Conservation (phyloP, 2,113 vertebrate species). For the Nothoprocta perdicaria region DNA sequence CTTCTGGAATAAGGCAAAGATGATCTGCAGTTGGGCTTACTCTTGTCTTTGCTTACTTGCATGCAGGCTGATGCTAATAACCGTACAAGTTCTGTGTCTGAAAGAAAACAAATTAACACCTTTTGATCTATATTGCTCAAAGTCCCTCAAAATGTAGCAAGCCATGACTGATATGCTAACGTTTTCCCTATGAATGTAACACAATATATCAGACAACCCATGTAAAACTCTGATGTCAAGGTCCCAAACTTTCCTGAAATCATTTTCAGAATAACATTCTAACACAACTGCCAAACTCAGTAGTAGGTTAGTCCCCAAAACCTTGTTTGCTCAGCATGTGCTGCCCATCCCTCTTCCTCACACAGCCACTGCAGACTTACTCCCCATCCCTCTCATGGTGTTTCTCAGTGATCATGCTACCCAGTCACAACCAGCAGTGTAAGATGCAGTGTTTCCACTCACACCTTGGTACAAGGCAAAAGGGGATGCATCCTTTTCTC, state of each 20-base stretch:
- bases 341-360: not conserved
- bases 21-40: constrained; percentile 79
- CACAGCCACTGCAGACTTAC: not conserved
- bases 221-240: not conserved
- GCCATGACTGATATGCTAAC: not conserved
- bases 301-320: not conserved
- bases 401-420: not conserved
- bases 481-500: constrained; percentile 44
- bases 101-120: constrained; percentile 19
- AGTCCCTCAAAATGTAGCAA: not conserved
- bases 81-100: constrained; percentile 95
- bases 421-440: not conserved
- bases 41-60: constrained; percentile 92
- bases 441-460: not conserved
- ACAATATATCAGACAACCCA: not conserved
- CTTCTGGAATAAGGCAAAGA: constrained; percentile 79
- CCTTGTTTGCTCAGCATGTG: not conserved
- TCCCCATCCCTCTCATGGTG: not conserved
- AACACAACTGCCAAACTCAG: not conserved
- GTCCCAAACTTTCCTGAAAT: not conserved
- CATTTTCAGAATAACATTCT: not conserved
- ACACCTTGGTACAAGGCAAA: not conserved
- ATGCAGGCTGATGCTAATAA: constrained; percentile 96
- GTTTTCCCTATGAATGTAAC: not conserved
- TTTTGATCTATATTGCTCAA: not conserved